These are phyloP conservation scores for Anolis carolinensis DNA, from an alignment of 2,113 vertebrate species.

Conservation along the genomic window DNA sequence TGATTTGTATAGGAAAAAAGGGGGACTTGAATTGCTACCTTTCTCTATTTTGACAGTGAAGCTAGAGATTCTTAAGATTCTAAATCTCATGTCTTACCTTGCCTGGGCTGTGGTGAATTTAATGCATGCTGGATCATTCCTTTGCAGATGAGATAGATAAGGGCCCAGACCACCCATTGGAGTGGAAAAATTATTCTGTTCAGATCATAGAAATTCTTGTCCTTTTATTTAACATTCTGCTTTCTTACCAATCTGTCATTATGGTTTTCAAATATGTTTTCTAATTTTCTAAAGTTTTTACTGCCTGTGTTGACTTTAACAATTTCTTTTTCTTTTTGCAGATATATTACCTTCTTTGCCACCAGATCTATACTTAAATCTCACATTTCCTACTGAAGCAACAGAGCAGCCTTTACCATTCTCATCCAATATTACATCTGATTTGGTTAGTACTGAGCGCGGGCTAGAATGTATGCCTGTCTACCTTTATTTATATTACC, in stretches of 20 bases:
- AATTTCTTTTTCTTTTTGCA: slow-evolving; percentile 49
- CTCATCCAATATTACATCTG: slow-evolving; percentile 31
- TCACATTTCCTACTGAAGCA: slow-evolving; percentile 52
- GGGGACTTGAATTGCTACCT: too few relatives aligned
- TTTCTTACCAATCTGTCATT: too few relatives aligned
- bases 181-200: too few relatives aligned
- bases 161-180: too few relatives aligned
- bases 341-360: slow-evolving; percentile 43
- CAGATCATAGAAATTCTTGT: too few relatives aligned
- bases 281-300: not conserved
- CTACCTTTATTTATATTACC: not conserved
- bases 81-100: too few relatives aligned
- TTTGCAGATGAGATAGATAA: too few relatives aligned
- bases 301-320: slow-evolving; percentile 2
- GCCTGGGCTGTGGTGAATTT: too few relatives aligned
- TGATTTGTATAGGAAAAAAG: not conserved
- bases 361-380: slow-evolving; percentile 65
- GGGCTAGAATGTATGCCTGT: not conserved
- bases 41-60: too few relatives aligned
- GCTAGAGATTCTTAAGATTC: too few relatives aligned
- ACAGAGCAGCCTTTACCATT: slow-evolving; percentile 41
- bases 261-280: slow-evolving; percentile 25
- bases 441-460: slow-evolving; percentile 68
- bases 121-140: too few relatives aligned
- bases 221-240: too few relatives aligned